These are phyloP conservation scores for Eptatretus burgeri DNA, from an alignment of 2,113 vertebrate genomes.

Conservation along the genomic window DNA sequence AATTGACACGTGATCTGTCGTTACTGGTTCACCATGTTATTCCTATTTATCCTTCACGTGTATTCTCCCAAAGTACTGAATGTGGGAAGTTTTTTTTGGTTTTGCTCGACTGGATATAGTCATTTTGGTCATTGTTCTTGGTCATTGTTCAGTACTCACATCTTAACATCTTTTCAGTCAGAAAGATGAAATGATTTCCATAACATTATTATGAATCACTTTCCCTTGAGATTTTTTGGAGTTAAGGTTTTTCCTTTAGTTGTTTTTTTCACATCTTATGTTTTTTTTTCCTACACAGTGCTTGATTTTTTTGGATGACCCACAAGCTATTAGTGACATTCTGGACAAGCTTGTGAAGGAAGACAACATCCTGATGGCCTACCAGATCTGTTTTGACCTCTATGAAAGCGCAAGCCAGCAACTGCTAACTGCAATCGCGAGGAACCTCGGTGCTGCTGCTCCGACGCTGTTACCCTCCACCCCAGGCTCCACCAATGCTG, in stretches of 20 bases:
- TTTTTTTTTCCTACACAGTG: constrained; percentile 23
- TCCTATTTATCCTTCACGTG: neutral
- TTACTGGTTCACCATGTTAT: neutral
- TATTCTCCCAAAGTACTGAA: constrained; percentile 1
- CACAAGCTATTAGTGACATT: constrained; percentile 90
- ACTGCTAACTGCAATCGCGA: constrained; percentile 86
- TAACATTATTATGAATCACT: neutral
- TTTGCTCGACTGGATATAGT: neutral
- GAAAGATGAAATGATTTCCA: no score
- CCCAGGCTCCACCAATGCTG: constrained; percentile 77
- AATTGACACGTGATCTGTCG: constrained; percentile 6
- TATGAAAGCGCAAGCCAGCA: constrained; percentile 97
- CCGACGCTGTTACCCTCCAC: constrained; percentile 58
- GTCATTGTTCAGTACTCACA: neutral
- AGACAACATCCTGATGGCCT: constrained; percentile 92
- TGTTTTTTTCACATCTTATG: no score
- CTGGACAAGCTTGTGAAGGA: constrained; percentile 91
- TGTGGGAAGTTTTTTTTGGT: no score
- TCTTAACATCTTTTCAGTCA: neutral
- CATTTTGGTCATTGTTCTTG: neutral
- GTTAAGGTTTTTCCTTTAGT: neutral
- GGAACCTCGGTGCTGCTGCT: constrained; percentile 65
- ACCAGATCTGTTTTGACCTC: constrained; percentile 93
- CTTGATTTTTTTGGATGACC: constrained; percentile 89
- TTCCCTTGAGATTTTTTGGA: neutral